Evolutionary conservation across 2,888 invertebrate genomes (phyloP).

Genomic region (Syrista parreyssii): DNA sequence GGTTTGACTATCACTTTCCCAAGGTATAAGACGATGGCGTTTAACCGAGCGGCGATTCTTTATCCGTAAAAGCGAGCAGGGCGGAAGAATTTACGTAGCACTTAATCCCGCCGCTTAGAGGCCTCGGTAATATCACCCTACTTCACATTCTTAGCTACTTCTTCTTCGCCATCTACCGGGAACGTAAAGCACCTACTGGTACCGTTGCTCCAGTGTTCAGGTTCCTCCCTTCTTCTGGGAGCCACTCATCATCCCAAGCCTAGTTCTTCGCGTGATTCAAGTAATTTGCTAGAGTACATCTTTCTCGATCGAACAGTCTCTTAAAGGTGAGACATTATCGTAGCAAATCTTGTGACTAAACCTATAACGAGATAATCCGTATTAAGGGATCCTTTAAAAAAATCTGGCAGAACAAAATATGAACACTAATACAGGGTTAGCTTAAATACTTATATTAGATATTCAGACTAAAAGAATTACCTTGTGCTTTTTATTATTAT

Average conservation of each 20-base stretch:
- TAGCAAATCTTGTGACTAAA: not conserved
- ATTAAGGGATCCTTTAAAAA: not conserved
- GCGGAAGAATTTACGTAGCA: slow-evolving; percentile 63
- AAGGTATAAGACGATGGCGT: slow-evolving; percentile 23
- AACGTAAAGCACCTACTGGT: not conserved
- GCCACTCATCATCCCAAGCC: slow-evolving; percentile 34
- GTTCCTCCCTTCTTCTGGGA: slow-evolving; percentile 17
- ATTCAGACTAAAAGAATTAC: not conserved
- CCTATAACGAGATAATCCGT: not conserved
- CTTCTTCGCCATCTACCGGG: slow-evolving; percentile 20
- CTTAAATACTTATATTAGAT: not conserved
- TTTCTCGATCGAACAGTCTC: slow-evolving; percentile 6
- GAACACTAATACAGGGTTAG: not conserved
- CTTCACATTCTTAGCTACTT: slow-evolving; percentile 43
- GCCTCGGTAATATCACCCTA: slow-evolving; percentile 51
- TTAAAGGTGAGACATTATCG: slow-evolving; percentile 4
- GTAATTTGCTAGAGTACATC: slow-evolving; percentile 11
- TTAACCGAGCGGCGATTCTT: slow-evolving; percentile 54
- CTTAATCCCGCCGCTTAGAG: slow-evolving; percentile 63
- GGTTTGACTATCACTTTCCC: slow-evolving; percentile 5
- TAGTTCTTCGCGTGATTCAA: not conserved
- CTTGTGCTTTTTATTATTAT: not conserved
- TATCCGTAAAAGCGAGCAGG: slow-evolving; percentile 44
- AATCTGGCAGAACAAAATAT: not conserved
- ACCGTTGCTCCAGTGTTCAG: not conserved